These are phyloP conservation scores for Phalacrocorax brasilianus DNA, from an alignment of 2,113 vertebrate genomes.

Conservation along the genomic window DNA sequence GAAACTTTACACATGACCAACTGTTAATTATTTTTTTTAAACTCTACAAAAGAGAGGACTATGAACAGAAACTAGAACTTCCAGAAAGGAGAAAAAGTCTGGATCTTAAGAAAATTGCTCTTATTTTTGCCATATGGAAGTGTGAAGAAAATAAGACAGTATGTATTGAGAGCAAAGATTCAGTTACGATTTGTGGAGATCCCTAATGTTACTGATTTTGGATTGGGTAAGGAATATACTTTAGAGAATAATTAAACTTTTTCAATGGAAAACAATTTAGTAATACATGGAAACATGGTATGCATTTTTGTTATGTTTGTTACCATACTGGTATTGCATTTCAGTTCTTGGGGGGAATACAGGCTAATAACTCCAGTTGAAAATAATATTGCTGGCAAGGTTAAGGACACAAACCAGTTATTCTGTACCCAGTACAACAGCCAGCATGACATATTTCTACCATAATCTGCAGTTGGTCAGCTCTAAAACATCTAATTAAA, in stretches of 20 bases:
- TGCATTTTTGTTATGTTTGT: not conserved
- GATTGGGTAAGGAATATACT: not conserved
- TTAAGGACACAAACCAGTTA: not conserved
- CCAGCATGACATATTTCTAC: not conserved
- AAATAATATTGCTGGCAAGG: not conserved
- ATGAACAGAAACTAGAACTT: not conserved
- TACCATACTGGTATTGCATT: not conserved
- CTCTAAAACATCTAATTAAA: constrained; percentile 33
- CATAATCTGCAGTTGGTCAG: not conserved
- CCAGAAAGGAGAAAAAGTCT: not conserved
- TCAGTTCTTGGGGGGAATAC: not conserved
- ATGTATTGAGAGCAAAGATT: not conserved
- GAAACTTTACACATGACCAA: not conserved
- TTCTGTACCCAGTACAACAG: not conserved
- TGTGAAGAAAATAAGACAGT: not conserved
- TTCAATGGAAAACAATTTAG: not conserved
- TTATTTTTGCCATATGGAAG: not conserved
- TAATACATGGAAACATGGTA: not conserved
- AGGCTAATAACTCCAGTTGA: not conserved
- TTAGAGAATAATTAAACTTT: not conserved
- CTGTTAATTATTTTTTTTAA: not conserved
- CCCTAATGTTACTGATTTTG: not conserved
- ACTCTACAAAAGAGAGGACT: not conserved
- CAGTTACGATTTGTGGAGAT: not conserved
- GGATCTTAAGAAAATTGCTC: not conserved